Evolutionary conservation across 2,113 vertebrate species (phyloP), one percentile per base, ranked within the genome.

Genomic region (Vulpes vulpes): DNA sequence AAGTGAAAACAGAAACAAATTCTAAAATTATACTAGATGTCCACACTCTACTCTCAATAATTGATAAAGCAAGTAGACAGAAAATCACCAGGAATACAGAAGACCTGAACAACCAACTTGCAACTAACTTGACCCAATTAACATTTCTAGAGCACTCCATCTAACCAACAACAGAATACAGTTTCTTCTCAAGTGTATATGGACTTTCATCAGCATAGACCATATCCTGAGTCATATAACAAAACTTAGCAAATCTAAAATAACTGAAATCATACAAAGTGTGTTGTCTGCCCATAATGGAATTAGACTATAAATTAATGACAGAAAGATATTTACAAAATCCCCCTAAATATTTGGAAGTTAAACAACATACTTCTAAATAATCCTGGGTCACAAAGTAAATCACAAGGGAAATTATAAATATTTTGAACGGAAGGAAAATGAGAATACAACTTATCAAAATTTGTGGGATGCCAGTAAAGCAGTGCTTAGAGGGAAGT

Each of bases 391-490:
- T 93, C 83, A 94, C 92, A 96, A 38, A 92, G 87, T 67, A 94
- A 90, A 55, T 96, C 91, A 92, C 57, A 87, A 65, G 91, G 91
- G 74, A 95, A 97, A 94, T 92, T 90, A 80, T 90, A 87, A 95
- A 96, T 74, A 81, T 89, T 96, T 80, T 69, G 67, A 91, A 91
- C 71, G n/a, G 43, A 85, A 81, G 89, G 60, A 97, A 96, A 97
- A 92, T 94, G 80, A 97, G 95, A 96, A 96, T 23, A 86, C 53
- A 94, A 82, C 53, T 81, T 35, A 92, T 19, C 60, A 32, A 92
- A 78, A 69, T 93, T 3, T 60, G 62, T 51, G 15, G 38, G 93
- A 55, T 62, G 38, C 49, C 55, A 43, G 89, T 27, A 74, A 87
- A 78, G n/a, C 65, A 49, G 20, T 1, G 3, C 23, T 57, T 49